Conservation (phyloP, 1,140 invertebrate genomes). For the Conopomorpha cramerella region DNA sequence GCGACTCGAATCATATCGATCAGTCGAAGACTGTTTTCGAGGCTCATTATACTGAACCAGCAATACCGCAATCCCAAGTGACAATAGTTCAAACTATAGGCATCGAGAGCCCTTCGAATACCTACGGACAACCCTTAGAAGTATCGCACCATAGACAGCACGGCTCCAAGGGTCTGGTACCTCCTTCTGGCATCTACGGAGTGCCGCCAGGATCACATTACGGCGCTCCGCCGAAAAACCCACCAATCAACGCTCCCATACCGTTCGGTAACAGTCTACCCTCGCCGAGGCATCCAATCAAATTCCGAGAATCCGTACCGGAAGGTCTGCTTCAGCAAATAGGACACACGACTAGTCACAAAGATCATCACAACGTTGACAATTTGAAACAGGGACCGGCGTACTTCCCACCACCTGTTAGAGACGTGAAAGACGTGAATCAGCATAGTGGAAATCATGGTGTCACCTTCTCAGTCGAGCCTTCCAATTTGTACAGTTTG, state of each 20-base stretch:
- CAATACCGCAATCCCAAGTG: constrained; percentile 6
- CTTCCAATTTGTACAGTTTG: constrained; percentile 52
- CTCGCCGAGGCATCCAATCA: constrained; percentile 63
- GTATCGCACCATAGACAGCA: constrained; percentile 52
- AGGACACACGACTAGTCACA: constrained; percentile 61
- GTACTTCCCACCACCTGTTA: constrained; percentile 68
- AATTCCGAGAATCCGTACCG: constrained; percentile 73
- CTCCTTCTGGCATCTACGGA: constrained; percentile 62
- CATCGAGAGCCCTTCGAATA: constrained; percentile 31
- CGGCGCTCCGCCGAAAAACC: constrained; percentile 57
- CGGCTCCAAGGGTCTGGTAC: constrained; percentile 55
- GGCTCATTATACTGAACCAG: constrained; percentile 47
- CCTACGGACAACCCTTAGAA: constrained; percentile 55
- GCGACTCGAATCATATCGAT: constrained; percentile 49
- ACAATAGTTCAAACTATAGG: constrained; percentile 2
- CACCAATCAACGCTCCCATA: constrained; percentile 42
- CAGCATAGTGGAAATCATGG: constrained; percentile 21
- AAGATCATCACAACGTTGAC: constrained; percentile 49
- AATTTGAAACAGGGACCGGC: constrained; percentile 50
- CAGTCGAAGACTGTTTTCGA: constrained; percentile 57
- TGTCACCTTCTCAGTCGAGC: constrained; percentile 40
- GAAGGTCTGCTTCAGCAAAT: constrained; percentile 67
- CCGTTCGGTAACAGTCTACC: constrained; percentile 44
- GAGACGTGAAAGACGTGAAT: constrained; percentile 50
- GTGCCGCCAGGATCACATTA: constrained; percentile 59